phyloP scores from a whole-genome alignment of 2,797 vertebrate genomes.

The Neostethus bicornis region DNA sequence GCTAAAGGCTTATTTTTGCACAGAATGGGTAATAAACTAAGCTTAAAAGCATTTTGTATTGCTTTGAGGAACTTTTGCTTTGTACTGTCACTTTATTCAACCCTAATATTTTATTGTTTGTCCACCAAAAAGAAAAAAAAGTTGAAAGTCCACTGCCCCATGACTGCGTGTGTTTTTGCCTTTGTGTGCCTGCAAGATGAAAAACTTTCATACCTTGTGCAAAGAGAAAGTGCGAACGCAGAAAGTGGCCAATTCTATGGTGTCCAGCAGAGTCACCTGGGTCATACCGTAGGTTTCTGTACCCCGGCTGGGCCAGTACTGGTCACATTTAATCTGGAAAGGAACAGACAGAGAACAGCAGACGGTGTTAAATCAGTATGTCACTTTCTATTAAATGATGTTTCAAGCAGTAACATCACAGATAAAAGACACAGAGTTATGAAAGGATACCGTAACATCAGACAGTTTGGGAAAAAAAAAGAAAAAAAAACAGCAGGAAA shows the following conservation, averaged over 20 bases:
- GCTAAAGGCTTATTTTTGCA: constrained; percentile 29
- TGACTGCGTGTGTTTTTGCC: neutral
- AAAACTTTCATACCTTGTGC: constrained; percentile 85
- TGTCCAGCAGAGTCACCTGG: constrained; percentile 93
- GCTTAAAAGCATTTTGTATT: neutral
- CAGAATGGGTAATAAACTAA: neutral
- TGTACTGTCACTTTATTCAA: constrained; percentile 4
- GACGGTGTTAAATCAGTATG: constrained; percentile 2
- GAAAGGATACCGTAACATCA: constrained; percentile 26
- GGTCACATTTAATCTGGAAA: constrained; percentile 93
- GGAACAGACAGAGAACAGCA: constrained; percentile 1
- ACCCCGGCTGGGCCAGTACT: constrained; percentile 95
- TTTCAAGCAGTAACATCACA: neutral
- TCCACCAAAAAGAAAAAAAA: neutral
- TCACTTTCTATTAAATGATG: neutral
- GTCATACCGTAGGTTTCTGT: constrained; percentile 97
- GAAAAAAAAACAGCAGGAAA: constrained; percentile 35
- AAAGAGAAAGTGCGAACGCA: constrained; percentile 94
- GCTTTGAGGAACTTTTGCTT: constrained; percentile 6
- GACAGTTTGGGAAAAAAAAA: too few relatives aligned
- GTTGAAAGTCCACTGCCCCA: neutral
- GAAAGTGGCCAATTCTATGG: constrained; percentile 95
- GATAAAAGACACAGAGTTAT: neutral
- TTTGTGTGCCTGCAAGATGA: neutral
- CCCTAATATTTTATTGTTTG: too few relatives aligned